Evolutionary conservation across 53 echinoderm and acorn worm genomes (phyloP).

Genomic region (Holothuria scabra): DNA sequence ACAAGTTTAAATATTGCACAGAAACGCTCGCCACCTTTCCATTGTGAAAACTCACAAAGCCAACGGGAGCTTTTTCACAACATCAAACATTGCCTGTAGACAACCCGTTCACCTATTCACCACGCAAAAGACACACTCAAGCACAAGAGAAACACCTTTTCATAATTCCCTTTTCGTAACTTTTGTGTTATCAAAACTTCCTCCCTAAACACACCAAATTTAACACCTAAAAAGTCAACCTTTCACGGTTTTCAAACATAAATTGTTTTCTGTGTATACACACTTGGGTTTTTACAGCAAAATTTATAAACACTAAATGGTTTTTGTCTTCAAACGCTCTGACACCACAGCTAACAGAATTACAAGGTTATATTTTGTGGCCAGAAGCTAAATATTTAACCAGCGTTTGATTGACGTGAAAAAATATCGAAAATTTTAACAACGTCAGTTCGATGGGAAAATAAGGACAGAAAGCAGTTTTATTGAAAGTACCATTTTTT

Average conservation of each 20-base stretch:
- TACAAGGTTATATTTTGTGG: constrained; percentile 31
- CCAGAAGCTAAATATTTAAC: constrained; percentile 2
- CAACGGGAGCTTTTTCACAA: constrained; percentile 26
- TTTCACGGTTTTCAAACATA: constrained; percentile 35
- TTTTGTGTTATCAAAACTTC: constrained; percentile 46
- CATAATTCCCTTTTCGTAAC: not conserved
- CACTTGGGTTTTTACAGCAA: constrained; percentile 27
- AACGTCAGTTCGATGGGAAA: too few species aligned
- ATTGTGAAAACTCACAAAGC: constrained; percentile 39
- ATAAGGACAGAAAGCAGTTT: too few species aligned
- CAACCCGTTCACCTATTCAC: not conserved
- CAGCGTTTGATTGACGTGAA: constrained; percentile 23
- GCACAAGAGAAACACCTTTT: constrained; percentile 24
- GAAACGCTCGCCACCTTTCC: constrained; percentile 18
- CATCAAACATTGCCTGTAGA: constrained; percentile 22
- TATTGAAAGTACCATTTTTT: too few species aligned
- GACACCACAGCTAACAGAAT: not conserved
- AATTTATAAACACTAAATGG: constrained; percentile 41
- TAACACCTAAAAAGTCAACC: constrained; percentile 41
- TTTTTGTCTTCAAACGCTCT: constrained; percentile 5
- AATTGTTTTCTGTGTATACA: constrained; percentile 37
- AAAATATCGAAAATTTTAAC: not conserved
- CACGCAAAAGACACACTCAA: constrained; percentile 1
- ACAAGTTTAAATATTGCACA: constrained; percentile 30
- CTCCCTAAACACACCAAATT: constrained; percentile 24